Percentiles rank a stretch among this genome's conserved stretches.
Evolutionary conservation across 2,888 invertebrate genomes (phyloP).

Genomic region (Parnassius glacialis): DNA sequence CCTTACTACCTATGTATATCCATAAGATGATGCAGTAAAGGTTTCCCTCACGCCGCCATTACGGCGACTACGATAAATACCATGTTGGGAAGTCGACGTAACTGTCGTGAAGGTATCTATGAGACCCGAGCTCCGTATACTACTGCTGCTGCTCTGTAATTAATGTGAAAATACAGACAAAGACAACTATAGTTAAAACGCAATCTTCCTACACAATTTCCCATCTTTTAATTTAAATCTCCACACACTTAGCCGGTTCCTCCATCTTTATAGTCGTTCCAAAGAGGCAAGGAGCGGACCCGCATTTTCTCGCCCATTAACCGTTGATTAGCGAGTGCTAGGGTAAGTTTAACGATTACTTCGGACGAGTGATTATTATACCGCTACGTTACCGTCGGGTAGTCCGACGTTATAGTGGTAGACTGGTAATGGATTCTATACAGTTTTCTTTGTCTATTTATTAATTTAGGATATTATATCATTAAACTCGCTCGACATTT

Average conservation of each 20-base stretch:
- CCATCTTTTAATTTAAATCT: conserved; percentile 26
- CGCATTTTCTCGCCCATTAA: conserved; percentile 54
- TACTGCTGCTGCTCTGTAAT: background rate
- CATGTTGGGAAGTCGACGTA: too few species aligned
- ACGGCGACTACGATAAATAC: too few species aligned
- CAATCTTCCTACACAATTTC: conserved; percentile 22
- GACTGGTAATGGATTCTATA: conserved; percentile 50
- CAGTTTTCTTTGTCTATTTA: conserved; percentile 29
- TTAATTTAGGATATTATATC: background rate
- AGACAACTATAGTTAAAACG: conserved; percentile 13
- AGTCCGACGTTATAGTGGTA: conserved; percentile 37
- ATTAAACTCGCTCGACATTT: background rate
- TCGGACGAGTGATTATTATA: conserved; percentile 60
- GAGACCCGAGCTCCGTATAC: too few species aligned
- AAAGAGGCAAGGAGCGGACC: conserved; percentile 28
- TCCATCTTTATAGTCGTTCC: conserved; percentile 29
- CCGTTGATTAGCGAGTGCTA: conserved; percentile 63
- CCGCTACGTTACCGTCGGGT: conserved; percentile 38
- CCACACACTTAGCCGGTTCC: conserved; percentile 28
- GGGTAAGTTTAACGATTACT: conserved; percentile 62
- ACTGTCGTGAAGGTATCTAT: too few species aligned
- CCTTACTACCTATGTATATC: too few species aligned
- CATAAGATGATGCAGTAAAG: too few species aligned
- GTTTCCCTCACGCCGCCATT: too few species aligned
- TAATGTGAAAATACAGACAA: conserved; percentile 16